Percentiles rank a stretch among this genome's conserved stretches.
These are phyloP conservation scores for Lysiphlebus fabarum DNA, from an alignment of 1,140 invertebrate species.

Conservation along the genomic window DNA sequence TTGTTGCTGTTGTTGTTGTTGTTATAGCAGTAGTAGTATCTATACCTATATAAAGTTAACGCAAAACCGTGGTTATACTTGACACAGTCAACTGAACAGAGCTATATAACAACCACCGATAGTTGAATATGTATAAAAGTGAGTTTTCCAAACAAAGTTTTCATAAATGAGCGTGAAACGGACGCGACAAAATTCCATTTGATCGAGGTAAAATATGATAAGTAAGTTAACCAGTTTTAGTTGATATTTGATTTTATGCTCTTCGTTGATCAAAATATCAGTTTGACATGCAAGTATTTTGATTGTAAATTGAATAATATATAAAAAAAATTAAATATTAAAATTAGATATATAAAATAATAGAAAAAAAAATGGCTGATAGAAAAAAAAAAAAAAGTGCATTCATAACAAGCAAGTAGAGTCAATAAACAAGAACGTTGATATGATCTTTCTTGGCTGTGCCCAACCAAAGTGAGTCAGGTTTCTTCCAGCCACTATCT, in stretches of 20 bases:
- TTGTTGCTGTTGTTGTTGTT: slow-evolving; percentile 24
- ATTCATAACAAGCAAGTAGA: slow-evolving; percentile 33
- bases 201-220: too few relatives aligned
- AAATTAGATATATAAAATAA: background rate
- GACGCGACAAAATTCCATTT: too few relatives aligned
- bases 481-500: slow-evolving; percentile 23
- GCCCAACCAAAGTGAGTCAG: slow-evolving; percentile 21
- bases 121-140: slow-evolving; percentile 29
- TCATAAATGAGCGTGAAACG: slow-evolving; percentile 16
- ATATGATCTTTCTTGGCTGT: slow-evolving; percentile 32
- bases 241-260: too few relatives aligned
- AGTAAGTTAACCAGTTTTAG: too few relatives aligned
- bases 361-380: background rate
- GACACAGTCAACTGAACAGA: slow-evolving; percentile 19
- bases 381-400: slow-evolving; percentile 17
- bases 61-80: too few relatives aligned
- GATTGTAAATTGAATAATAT: too few relatives aligned
- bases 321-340: too few relatives aligned
- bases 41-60: too few relatives aligned
- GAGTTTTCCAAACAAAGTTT: slow-evolving; percentile 30
- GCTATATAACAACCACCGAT: background rate
- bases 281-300: too few relatives aligned
- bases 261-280: too few relatives aligned
- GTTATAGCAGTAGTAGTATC: background rate
- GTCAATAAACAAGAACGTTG: slow-evolving; percentile 35